Base-by-base conservation (phyloP, 2,888 invertebrate genomes). In the Syrphus vitripennis region DNA sequence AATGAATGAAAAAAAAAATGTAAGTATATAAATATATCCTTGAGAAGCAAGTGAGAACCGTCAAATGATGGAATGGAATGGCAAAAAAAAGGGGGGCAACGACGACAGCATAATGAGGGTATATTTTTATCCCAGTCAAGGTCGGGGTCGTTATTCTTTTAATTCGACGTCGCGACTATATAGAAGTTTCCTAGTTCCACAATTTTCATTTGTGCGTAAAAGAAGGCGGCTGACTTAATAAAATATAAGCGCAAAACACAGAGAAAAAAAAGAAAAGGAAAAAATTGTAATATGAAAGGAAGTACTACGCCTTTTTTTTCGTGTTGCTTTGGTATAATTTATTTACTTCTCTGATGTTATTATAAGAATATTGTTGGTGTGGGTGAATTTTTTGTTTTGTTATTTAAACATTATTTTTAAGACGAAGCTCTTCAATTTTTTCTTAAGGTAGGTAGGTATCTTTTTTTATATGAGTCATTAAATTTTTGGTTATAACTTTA, bases 101-200 rank as follows among this genome's bases (percentile, higher is more conserved):
- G 59, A 71, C 72, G 55, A 63, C 42, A 48, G 67, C 74, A 87
- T 82, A 81, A 87, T 81, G 78, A 82, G 86, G 87, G 75, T 80
- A 83, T 83, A 88, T 82, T 83, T 87, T 76, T 87, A 83, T 71
- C 50, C 76, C 70, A 88, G 88, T 88, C 90, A 90, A 90, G 90
- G 90, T 90, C 90, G 89, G 88, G 89, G 90, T 89, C 89, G 89
- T 89, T 89, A 89, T 89, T 89, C 89, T 89, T 89, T 90, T 89
- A 89, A 90, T 89, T 89, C 89, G 88, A 84, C 88, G 88, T 89
- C 88, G 88, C 88, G 88, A 88, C 89, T 84, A 71, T 80, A 77
- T 87, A 87, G 70, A 88, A 86, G 71, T 82, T 87, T 87, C 87
- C 88, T 88, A 88, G 86, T 88, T 88, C 88, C 86, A 86, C 74